Base-by-base conservation (phyloP, 2,113 vertebrate species). In the Rhagologus leucostigma region DNA sequence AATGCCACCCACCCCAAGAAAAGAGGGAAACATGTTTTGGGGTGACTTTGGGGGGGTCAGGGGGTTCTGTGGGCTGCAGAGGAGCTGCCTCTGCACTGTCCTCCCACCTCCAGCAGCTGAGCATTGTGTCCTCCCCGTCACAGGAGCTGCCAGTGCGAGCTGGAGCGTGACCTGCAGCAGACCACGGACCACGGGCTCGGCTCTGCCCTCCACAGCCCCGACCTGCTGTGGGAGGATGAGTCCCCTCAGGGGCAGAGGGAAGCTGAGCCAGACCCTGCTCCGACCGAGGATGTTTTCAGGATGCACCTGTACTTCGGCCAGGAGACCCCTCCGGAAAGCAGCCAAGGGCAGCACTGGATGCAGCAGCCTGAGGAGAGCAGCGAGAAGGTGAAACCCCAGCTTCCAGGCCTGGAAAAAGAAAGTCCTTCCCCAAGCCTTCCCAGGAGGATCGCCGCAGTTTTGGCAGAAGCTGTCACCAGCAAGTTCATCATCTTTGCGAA, bases 21-120 rank as follows among this genome's bases (percentile, higher is more conserved):
- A 64, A 44, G 0, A 2, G 19, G 57, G 22, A 3, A 47, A 49
- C 2, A 0, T 0, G 0, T 27, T 63, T 23, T 16, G 27, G 57
- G 74, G 27, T 44, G 27, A 11, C 55, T 78, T 47, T 29, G 52
- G 16, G 12, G 8, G 9, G 8, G 3, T 3, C 26, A 4, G 29
- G n/a, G 20, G 6, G 1, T 6, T 27, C 2, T 1, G 1, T 64
- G 67, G 27, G 75, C 33, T 82, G 60, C 33, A 33, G 73, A 50
- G 63, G 26, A 74, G 65, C 26, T 63, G 23, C n/a, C n/a, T 83
- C 71, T 73, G 42, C 69, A 23, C 0, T 0, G 27, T 30, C 44
- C 39, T 59, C 63, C 52, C 39, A 12, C 17, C 24, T 57, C 37
- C 49, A 15, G 10, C 57, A 86, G 73, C 68, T 63, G 59, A 91